These are phyloP conservation scores for Orestias chungarensis DNA, from an alignment of 2,797 vertebrate species.

Conservation along the genomic window DNA sequence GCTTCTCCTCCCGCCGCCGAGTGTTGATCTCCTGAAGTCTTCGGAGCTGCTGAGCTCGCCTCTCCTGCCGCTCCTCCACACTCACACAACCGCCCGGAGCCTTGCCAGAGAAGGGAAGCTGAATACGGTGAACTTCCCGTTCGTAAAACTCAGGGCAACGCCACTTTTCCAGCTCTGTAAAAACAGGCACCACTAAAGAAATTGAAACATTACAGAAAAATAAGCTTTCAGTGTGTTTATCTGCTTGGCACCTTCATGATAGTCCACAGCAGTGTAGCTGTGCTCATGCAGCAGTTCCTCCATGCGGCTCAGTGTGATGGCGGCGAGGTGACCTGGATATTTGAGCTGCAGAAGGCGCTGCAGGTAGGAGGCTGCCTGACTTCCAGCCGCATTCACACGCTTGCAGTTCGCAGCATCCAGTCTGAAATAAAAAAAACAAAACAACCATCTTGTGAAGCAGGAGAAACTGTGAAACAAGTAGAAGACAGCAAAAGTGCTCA, in stretches of 20 bases:
- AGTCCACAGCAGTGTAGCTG: conserved; percentile 91
- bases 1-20: conserved; percentile 90
- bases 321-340: conserved; percentile 90
- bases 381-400: conserved; percentile 94
- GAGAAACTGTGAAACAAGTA: not conserved
- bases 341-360: conserved; percentile 96
- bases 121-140: conserved; percentile 92
- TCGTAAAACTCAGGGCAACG: conserved; percentile 91
- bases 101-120: conserved; percentile 92
- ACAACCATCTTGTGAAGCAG: not conserved
- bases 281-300: conserved; percentile 95
- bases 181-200: not conserved
- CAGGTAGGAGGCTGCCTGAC: conserved; percentile 89
- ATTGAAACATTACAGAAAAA: not conserved
- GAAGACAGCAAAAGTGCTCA: not conserved
- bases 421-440: conserved; percentile 64
- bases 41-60: conserved; percentile 90
- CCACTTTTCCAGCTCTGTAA: conserved; percentile 92
- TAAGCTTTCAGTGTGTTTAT: not conserved
- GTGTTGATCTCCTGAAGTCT: conserved; percentile 92
- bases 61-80: conserved; percentile 91
- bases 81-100: conserved; percentile 85
- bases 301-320: conserved; percentile 94
- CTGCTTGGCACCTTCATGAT: conserved; percentile 80
- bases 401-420: conserved; percentile 92